Evolutionary conservation across 2,797 vertebrate species (phyloP), one percentile per base, ranked within the genome.

Genomic region (Coilia nasus): DNA sequence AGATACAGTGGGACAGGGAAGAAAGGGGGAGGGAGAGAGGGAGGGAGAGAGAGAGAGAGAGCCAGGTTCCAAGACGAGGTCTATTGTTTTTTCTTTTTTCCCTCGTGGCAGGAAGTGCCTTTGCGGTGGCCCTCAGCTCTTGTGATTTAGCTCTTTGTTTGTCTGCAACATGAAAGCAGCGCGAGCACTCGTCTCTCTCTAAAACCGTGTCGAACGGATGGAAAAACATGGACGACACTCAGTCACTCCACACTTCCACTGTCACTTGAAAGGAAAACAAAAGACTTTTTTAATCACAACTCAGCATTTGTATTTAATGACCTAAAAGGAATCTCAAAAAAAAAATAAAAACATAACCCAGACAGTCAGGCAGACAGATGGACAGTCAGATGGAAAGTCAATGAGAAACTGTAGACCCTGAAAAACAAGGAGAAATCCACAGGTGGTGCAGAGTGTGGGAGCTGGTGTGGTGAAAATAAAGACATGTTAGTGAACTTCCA

Each of bases 71-170:
- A 75, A 78, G 71, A 78, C 35, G 35, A 78, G 35, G 35, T 6
- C 35, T 78, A 44, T 78, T 82, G 82, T 62, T 84, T 83, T 84
- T 84, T 75, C 62, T 83, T 35, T 84, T 84, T 82, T n/a, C 59
- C 84, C 83, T 85, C 80, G 0, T 83, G 44, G 12, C 85, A 89
- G 86, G 85, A 86, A 85, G 84, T 81, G 60, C 82, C 81, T 86
- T 82, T 62, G 28, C 31, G 86, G 84, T 81, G 60, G 81, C 71
- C 82, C 31, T 6, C 15, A 78, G 31, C 71, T 78, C 71, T 31
- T 44, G 71, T 78, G 71, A 78, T 78, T 78, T 78, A 78, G 35
- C 35, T 35, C 23, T 44, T 78, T 78, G 71, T 78, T 78, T 78
- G 71, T 78, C 41, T 78, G 35, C 41, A 25, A 44, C 71, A 78